phyloP scores from a whole-genome alignment of 2,888 invertebrate species.

The Drosophila histrio region DNA sequence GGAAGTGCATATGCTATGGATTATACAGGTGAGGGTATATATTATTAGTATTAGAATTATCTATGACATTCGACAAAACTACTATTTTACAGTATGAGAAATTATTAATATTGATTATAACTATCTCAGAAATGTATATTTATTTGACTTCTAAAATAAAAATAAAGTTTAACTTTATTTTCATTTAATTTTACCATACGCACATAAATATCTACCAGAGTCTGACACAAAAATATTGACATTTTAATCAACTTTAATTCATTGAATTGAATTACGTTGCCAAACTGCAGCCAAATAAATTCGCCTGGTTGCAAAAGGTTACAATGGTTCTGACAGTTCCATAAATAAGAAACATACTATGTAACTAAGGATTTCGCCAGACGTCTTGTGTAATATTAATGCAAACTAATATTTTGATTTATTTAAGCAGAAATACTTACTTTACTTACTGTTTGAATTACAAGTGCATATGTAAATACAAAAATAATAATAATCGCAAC shows the following conservation, averaged over 20 bases:
- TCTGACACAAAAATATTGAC: neutral
- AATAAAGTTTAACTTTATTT: neutral
- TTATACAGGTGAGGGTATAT: neutral
- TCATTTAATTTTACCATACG: neutral
- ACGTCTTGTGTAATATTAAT: neutral
- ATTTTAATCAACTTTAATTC: neutral
- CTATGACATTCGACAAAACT: neutral
- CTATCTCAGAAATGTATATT: too few species aligned
- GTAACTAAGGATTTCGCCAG: neutral
- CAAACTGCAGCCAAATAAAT: neutral
- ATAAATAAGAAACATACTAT: neutral
- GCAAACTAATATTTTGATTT: constrained; percentile 3
- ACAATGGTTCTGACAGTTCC: neutral
- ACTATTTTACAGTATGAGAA: neutral
- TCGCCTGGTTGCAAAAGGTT: neutral
- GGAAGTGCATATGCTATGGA: neutral
- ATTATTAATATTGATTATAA: too few species aligned
- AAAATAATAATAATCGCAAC: neutral
- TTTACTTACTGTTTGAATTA: neutral
- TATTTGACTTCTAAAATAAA: neutral
- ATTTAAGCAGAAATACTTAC: neutral
- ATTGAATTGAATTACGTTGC: neutral
- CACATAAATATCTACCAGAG: neutral
- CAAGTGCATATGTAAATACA: neutral
- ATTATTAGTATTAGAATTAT: neutral